phyloP scores from a whole-genome alignment of 2,888 invertebrate species.

The Allolobophora icterica region DNA sequence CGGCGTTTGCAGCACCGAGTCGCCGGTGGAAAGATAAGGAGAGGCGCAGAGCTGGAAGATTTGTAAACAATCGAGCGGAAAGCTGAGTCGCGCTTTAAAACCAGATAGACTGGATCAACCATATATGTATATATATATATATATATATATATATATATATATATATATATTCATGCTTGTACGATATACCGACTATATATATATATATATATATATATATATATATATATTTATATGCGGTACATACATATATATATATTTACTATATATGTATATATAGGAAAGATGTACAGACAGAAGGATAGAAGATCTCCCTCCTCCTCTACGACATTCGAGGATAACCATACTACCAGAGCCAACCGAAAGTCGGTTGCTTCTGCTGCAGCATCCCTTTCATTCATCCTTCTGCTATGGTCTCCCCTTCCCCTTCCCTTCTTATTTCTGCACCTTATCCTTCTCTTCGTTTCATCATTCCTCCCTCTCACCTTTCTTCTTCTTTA shows the following conservation, averaged over 20 bases:
- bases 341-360: too few species aligned
- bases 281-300: neutral
- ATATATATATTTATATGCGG: neutral
- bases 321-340: too few species aligned
- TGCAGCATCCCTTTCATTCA: too few species aligned
- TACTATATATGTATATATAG: neutral
- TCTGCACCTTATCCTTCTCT: neutral
- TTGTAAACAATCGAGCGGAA: constrained; percentile 4
- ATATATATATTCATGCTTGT: neutral
- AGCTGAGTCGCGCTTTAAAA: neutral
- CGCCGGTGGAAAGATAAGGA: neutral
- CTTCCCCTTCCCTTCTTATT: neutral
- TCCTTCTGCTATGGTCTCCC: too few species aligned
- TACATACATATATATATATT: neutral
- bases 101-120: constrained; percentile 3
- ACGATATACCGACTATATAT: neutral
- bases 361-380: too few species aligned
- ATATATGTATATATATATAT: neutral
- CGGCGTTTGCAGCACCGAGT: neutral
- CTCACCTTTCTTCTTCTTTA: neutral
- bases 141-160: neutral
- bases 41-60: constrained; percentile 17
- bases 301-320: too few species aligned
- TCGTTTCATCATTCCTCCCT: neutral
- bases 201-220: neutral